Percentiles rank a stretch among this genome's conserved stretches.
Conservation (phyloP, 2,797 vertebrate species). For the Sebastes variabilis region DNA sequence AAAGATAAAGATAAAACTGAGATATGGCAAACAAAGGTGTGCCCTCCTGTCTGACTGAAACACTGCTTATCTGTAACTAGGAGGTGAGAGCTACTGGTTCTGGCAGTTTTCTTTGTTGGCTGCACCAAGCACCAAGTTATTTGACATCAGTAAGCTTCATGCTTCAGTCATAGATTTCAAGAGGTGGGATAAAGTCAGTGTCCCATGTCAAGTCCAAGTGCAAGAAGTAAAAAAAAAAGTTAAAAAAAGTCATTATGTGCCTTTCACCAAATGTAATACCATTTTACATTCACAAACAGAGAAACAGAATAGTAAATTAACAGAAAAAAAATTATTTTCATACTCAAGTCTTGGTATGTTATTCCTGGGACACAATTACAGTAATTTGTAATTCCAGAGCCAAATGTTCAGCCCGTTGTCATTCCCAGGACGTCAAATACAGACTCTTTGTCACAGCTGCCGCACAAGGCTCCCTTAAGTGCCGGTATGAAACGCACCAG, state of each 20-base stretch:
- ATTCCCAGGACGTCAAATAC: no score
- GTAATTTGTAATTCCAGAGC: no score
- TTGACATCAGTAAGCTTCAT: background rate
- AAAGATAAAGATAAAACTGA: background rate
- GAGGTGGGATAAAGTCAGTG: no score
- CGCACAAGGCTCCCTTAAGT: no score
- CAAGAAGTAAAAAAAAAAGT: no score
- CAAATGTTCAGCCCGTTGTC: no score
- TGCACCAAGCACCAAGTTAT: background rate
- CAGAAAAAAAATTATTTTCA: background rate
- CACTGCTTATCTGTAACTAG: background rate
- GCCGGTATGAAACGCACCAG: no score
- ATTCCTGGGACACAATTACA: background rate
- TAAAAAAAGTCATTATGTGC: no score
- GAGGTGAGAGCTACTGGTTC: background rate
- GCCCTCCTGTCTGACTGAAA: background rate
- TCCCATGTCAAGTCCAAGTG: no score
- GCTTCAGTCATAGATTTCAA: background rate
- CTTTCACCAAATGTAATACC: no score
- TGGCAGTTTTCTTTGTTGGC: background rate
- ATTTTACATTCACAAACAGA: no score
- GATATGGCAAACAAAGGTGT: conserved; percentile 17
- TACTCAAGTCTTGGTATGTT: background rate
- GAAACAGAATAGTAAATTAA: background rate
- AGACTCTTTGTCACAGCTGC: no score